Evolutionary conservation across 2,113 vertebrate species (phyloP).

Genomic region (Seriola aureovittata): DNA sequence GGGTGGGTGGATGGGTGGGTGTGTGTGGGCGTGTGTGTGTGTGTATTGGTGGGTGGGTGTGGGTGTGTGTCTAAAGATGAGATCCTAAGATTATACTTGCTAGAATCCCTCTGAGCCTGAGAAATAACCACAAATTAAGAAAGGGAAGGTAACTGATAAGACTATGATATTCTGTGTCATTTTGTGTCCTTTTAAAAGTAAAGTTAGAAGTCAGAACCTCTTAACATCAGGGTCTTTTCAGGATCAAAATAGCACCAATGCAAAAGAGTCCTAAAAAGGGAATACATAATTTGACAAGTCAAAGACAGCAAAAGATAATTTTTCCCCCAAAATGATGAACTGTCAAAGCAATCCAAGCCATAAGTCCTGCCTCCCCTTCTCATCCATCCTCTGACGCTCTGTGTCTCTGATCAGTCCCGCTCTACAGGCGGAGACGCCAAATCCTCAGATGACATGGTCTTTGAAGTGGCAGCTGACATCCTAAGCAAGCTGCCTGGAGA

Average conservation of each 20-base stretch:
- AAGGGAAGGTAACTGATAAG: slow-evolving; percentile 1
- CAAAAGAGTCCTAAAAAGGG: slow-evolving; percentile 31
- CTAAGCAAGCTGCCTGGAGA: slow-evolving; percentile 88
- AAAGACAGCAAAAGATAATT: slow-evolving; percentile 50
- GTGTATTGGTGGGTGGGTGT: not conserved
- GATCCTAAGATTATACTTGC: slow-evolving; percentile 4
- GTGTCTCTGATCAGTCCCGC: slow-evolving; percentile 82
- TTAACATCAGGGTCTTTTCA: slow-evolving; percentile 19
- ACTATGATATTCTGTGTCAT: slow-evolving; percentile 14
- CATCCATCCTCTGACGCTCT: slow-evolving; percentile 38
- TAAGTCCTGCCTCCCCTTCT: slow-evolving; percentile 38
- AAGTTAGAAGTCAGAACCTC: slow-evolving; percentile 21
- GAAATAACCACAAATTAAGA: slow-evolving; percentile 16
- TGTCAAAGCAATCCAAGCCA: slow-evolving; percentile 33
- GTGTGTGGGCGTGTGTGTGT: not conserved
- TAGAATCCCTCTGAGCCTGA: slow-evolving; percentile 6
- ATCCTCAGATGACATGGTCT: slow-evolving; percentile 88
- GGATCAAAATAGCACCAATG: slow-evolving; percentile 35
- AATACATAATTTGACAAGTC: slow-evolving; percentile 60
- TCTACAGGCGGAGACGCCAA: slow-evolving; percentile 85
- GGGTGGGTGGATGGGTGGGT: not conserved
- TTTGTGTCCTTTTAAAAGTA: slow-evolving; percentile 15
- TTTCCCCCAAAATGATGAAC: slow-evolving; percentile 40
- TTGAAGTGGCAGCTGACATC: slow-evolving; percentile 90
- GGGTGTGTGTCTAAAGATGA: slow-evolving; percentile 20